These are phyloP conservation scores for Acrocyrtus sp. DNA, from an alignment of 2,888 invertebrate species.

Conservation along the genomic window DNA sequence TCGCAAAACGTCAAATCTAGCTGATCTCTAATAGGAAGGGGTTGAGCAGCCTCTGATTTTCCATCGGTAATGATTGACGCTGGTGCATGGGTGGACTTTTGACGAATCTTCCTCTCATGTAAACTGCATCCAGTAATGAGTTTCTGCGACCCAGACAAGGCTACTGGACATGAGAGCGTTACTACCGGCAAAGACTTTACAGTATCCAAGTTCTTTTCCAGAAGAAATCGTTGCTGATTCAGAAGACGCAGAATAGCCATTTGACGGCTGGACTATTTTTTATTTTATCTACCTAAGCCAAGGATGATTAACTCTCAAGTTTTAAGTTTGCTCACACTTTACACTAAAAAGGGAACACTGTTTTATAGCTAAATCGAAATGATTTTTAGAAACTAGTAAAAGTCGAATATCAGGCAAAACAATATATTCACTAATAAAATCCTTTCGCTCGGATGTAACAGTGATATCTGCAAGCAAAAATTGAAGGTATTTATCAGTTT, in stretches of 20 bases:
- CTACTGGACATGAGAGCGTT: constrained; percentile 15
- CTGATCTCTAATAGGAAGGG: constrained; percentile 70
- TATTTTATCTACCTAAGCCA: too few species aligned
- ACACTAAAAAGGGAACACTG: too few species aligned
- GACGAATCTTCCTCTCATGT: constrained; percentile 3
- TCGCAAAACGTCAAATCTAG: constrained; percentile 88
- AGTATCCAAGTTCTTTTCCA: constrained; percentile 49
- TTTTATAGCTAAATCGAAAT: background rate
- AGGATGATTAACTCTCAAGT: too few species aligned
- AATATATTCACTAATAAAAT: too few species aligned
- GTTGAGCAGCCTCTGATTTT: constrained; percentile 18
- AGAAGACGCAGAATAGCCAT: constrained; percentile 57
- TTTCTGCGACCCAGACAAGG: constrained; percentile 11
- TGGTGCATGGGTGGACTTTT: constrained; percentile 51
- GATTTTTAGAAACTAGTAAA: background rate
- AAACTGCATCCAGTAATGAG: constrained; percentile 13
- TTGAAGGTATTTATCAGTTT: too few species aligned
- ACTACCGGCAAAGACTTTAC: constrained; percentile 25
- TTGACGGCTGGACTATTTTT: constrained; percentile 32
- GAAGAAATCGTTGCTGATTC: constrained; percentile 40
- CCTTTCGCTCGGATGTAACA: too few species aligned
- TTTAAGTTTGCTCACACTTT: too few species aligned
- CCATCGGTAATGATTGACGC: constrained; percentile 42
- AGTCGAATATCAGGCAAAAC: background rate
- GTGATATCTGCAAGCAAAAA: too few species aligned